Conservation (phyloP, 2,113 vertebrate genomes). For the Limanda limanda region DNA sequence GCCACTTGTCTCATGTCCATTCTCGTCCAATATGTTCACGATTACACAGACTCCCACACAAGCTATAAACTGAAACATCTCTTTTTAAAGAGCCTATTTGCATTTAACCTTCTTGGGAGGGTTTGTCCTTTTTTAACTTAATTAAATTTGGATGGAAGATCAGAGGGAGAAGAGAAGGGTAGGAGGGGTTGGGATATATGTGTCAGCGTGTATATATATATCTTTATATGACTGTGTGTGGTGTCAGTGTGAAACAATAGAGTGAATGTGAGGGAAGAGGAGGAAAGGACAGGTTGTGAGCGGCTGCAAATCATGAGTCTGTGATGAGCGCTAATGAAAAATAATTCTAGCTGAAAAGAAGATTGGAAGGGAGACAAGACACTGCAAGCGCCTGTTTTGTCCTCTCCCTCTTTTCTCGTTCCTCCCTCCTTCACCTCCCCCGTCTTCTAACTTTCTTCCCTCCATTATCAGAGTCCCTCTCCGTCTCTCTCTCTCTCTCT, state of each 20-base stretch:
- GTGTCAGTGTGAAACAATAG: not conserved
- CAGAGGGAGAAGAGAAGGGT: not conserved
- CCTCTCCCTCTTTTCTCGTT: conserved; percentile 37
- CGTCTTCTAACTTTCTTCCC: not conserved
- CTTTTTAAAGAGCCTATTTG: conserved; percentile 21
- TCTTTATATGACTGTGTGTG: not conserved
- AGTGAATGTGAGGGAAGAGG: conserved; percentile 14
- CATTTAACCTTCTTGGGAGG: conserved; percentile 24
- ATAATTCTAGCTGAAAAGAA: conserved; percentile 52
- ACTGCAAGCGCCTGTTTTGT: conserved; percentile 9
- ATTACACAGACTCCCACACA: conserved; percentile 12
- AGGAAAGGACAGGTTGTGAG: conserved; percentile 16
- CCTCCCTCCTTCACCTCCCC: conserved; percentile 17
- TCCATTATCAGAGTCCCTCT: conserved; percentile 40
- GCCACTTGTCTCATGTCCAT: conserved; percentile 15
- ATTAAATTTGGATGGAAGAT: conserved; percentile 30
- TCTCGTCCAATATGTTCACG: conserved; percentile 21
- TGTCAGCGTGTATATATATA: not conserved
- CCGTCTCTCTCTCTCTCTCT: conserved; percentile 4
- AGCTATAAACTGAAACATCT: conserved; percentile 1
- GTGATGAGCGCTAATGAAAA: conserved; percentile 56
- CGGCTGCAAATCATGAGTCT: conserved; percentile 24
- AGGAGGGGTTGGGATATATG: not conserved
- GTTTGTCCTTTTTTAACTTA: conserved; percentile 19
- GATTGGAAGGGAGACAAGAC: conserved; percentile 42